Percentiles rank a stretch among this genome's conserved stretches.
Conservation (phyloP, 1,140 invertebrate species). For the Mercenaria mercenaria region DNA sequence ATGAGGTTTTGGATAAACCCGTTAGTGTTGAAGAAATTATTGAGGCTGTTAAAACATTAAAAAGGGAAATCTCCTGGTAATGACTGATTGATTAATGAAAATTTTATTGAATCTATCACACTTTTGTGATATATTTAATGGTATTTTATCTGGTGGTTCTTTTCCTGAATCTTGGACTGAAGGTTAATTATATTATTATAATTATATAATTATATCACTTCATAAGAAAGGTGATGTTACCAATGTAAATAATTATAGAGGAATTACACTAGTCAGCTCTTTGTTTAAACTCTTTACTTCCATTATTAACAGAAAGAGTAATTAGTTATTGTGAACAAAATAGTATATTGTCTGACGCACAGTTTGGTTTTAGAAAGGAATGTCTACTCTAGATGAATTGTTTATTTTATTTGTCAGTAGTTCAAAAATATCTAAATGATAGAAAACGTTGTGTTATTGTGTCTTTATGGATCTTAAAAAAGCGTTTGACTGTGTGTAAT, state of each 20-base stretch:
- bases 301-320: constrained; percentile 20
- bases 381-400: too few relatives aligned
- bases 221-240: neutral
- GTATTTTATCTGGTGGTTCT: neutral
- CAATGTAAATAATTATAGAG: too few relatives aligned
- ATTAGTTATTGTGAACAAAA: constrained; percentile 14
- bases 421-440: too few relatives aligned
- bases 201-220: neutral
- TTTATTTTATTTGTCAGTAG: too few relatives aligned
- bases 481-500: neutral
- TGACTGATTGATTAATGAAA: too few relatives aligned
- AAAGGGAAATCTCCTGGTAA: neutral
- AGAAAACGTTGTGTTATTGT: too few relatives aligned
- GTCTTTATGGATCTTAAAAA: neutral
- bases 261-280: constrained; percentile 41
- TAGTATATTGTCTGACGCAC: constrained; percentile 10
- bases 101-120: neutral
- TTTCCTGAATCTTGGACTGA: neutral
- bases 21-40: neutral
- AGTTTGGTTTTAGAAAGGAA: neutral
- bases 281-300: constrained; percentile 44
- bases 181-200: too few relatives aligned
- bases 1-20: too few relatives aligned
- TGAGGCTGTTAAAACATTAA: neutral
- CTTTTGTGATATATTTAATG: constrained; percentile 5